Base-by-base conservation (phyloP, 2,113 vertebrate species). In the Paratilapia polleni region DNA sequence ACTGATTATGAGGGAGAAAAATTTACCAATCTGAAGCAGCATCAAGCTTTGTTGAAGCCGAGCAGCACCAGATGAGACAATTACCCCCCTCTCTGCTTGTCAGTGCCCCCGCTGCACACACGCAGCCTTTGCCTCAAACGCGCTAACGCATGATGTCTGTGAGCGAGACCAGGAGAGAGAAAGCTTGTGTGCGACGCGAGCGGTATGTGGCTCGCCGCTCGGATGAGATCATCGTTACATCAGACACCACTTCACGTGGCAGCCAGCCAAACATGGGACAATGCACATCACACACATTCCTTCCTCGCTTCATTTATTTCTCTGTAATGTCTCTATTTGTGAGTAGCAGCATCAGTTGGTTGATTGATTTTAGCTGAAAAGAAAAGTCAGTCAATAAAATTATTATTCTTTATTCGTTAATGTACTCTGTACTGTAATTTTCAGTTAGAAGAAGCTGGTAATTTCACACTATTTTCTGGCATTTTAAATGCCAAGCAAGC, bases 181-280 rank as follows among this genome's bases (percentile, higher is more conserved):
- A 2, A 10, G 43, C 1, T 24, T 73, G 66, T 80, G 61, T 61
- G 56, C 36, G 75, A 56, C 56, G 78, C 62, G 68, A 47, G 70
- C 3, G 52, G 66, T 86, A 41, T 87, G 88, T 77, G 88, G 80
- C 81, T 82, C 82, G 52, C 81, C 66, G 41, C 86, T 90, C 80
- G 60, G 77, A 92, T 94, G 91, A 92, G 86, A 89, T 93, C 92
- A 93, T 88, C 38, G 34, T 82, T 87, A 77, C 88, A 90, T 94
- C 89, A 92, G 91, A 78, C 57, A 59, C 85, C 81, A 60, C 85
- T 84, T 89, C 74, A 82, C 68, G 10, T 82, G 87, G 86, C 87
- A 64, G 63, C 68, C 68, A 15, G 82, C 83, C 88, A 84, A 81
- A 57, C 61, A 4, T 22, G 5, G 56, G 47, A 75, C 82, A 47